Evolutionary conservation across 2,888 invertebrate genomes (phyloP), one percentile per base, ranked within the genome.

Genomic region (Hemaris fuciformis): DNA sequence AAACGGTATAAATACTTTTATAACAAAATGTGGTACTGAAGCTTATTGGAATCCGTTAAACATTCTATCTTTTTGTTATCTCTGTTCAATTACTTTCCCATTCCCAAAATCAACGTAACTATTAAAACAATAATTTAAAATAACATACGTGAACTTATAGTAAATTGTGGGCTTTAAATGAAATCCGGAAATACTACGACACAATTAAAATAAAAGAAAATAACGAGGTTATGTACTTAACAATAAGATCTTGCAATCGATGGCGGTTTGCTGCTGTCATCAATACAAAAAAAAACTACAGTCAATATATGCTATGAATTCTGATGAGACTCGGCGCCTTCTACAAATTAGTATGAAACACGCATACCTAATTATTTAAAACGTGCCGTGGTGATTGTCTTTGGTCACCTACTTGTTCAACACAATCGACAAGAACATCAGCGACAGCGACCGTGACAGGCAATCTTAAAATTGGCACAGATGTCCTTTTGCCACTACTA

Each of bases 271-370:
- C 46, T 42, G 38, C 38, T 45, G 45, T 57, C 56, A 61, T 65
- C 62, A 59, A 66, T 67, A 58, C 68, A 18, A 53, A 53, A 53
- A 27, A 46, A 67, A 66, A 66, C 64, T 62, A 64, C 64, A 70
- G 71, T 71, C 69, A 69, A 62, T 61, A 43, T 76, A 71, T 73
- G 82, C 69, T 62, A 61, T 83, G 90, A 85, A 89, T 90, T 76
- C 70, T 69, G 80, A 90, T 89, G 80, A 85, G 81, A 66, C 60
- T 64, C 79, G 90, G 89, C 89, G 90, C 90, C 89, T 71, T 70
- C 64, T 66, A 64, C 69, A 64, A 69, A 75, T 82, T 81, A 73
- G 74, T 79, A 83, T 81, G 77, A 78, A 77, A 69, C 71, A 69
- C 70, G 79, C 83, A 82, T 84, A 73, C 74, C 76, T 86, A 85